Base-by-base conservation (phyloP, 2,888 invertebrate genomes). In the Spodoptera picta region DNA sequence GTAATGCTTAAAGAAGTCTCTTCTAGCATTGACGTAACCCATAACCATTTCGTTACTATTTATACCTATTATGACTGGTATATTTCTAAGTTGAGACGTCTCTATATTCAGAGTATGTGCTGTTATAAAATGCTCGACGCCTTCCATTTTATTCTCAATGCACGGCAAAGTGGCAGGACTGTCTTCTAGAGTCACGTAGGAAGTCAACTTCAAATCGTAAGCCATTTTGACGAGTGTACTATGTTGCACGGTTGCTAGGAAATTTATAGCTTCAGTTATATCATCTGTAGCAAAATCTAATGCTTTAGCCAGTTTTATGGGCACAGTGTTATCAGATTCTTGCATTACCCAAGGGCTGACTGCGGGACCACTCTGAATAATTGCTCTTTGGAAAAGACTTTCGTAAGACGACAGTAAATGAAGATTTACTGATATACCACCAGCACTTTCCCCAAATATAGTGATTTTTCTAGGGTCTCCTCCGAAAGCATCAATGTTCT, bases 401-500 rank as follows among this genome's bases (percentile, higher is more conserved):
- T 72, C 73, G 42, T 61, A 45, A 7, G 31, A 23, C 1, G 63
- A 66, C 7, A 61, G 4, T 0, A 74, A n/a, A 10, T 74, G 74
- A 0, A 74, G 50, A 19, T 69, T 70, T 0, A 77, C 58, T 0
- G 84, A 79, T 9, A 61, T 61, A 1, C 73, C 80, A 19, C 85
- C 87, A 23, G 85, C 80, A 55, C 84, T 84, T 43, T 82, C 75
- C 0, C 86, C 87, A 31, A 82, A 79, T 1, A 83, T 31, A 0
- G 86, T 85, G 6, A 76, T 62, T 60, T 75, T 71, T 4, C 62
- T 65, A 0, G 69, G 24, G 59, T 86, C 69, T 1, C 86, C 86
- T 11, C 87, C 84, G 44, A 87, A 87, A 14, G 70, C 51, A n/a
- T 56, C 76, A n/a, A 87, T 87, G 62, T 87, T 86, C 1, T 80